Base-by-base conservation (phyloP, 2,797 vertebrate species). In the Thunnus albacares region DNA sequence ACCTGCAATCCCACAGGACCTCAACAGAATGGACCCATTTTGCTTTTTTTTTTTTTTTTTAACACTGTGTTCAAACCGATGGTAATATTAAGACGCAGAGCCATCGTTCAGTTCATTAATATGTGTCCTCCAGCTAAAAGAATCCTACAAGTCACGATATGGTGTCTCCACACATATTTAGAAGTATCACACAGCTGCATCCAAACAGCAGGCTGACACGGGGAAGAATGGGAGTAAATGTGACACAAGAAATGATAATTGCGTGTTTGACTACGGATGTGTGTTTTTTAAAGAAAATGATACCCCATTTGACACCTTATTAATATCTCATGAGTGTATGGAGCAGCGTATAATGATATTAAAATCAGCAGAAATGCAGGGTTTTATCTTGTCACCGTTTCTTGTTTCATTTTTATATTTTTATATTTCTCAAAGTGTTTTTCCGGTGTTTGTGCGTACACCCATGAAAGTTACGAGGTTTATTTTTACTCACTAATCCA, bases 101-200 rank as follows among this genome's bases (percentile, higher is more conserved):
- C 51, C 63, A 38, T 28, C 64, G 30, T 71, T 71, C 7, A 12
- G 20, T 76, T 83, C 77, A 85, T 87, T 90, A 81, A 71, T 79
- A 82, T 18, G 56, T 82, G 45, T 77, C 89, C 74, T 67, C 73
- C 52, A 76, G 84, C 83, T 72, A 76, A 66, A 69, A 33, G 18
- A 68, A 55, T 41, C 47, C 30, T 38, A 61, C 22, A 72, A 75
- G 67, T 83, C 55, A 62, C 69, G 74, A 75, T 41, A 24, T 47
- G 45, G 26, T 59, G 68, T 57, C 62, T 71, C 24, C 17, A 2
- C 8, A 13, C 38, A 49, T 52, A 22, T 65, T 77, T 33, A 55
- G 75, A 56, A 75, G 59, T 47, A 13, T 4, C 14, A 26, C 76
- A 66, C 71, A 65, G 71, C 60, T 56, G 56, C 41, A 68, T 15